Conservation (phyloP, 2,888 invertebrate species). For the Tuta absoluta region DNA sequence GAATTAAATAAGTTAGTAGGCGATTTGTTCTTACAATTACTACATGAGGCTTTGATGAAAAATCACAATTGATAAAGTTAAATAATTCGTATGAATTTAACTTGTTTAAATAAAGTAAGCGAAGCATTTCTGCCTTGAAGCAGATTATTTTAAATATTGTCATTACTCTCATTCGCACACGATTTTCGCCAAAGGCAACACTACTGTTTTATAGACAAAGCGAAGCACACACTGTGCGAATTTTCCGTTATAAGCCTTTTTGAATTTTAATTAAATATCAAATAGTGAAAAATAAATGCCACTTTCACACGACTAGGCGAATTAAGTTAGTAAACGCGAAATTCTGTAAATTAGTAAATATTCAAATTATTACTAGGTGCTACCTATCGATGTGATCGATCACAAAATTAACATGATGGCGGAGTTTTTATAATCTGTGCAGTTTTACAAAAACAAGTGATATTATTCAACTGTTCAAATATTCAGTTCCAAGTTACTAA, state of each 20-base stretch:
- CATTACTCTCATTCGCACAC: background rate
- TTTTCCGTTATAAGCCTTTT: slow-evolving; percentile 9
- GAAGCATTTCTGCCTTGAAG: slow-evolving; percentile 2
- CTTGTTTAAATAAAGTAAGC: background rate
- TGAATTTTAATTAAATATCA: slow-evolving; percentile 19
- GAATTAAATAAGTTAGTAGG: slow-evolving; percentile 8
- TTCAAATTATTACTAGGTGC: no score
- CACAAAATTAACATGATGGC: slow-evolving; percentile 11
- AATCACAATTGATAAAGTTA: background rate
- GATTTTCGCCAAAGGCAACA: slow-evolving; percentile 11
- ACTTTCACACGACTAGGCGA: slow-evolving; percentile 57
- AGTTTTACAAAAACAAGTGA: background rate
- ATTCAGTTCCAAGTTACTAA: background rate
- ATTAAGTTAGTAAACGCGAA: slow-evolving; percentile 44
- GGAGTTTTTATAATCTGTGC: background rate
- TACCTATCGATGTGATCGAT: background rate
- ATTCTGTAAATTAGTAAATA: no score
- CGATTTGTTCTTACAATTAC: slow-evolving; percentile 6
- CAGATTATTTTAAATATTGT: slow-evolving; percentile 15
- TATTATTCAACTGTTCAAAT: background rate
- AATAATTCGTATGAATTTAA: background rate
- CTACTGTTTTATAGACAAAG: slow-evolving; percentile 7
- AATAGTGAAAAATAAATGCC: slow-evolving; percentile 52
- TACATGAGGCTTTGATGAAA: background rate
- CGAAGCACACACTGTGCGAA: slow-evolving; percentile 24